A percentile compares a stretch with the other conserved stretches of the same genome.
Conservation (phyloP, 2,797 vertebrate genomes). For the Tragelaphus eurycerus region DNA sequence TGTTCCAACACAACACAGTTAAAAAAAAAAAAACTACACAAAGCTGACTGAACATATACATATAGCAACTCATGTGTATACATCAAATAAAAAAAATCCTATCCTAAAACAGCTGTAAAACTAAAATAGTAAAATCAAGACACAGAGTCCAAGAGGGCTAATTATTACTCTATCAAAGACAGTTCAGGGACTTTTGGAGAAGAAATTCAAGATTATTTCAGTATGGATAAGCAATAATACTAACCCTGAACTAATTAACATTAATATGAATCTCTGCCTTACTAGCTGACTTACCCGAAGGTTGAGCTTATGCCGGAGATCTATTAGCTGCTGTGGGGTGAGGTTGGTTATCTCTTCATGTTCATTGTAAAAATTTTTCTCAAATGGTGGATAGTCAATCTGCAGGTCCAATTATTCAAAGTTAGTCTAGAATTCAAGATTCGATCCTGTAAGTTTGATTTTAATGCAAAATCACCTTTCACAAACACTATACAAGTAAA, state of each 20-base stretch:
- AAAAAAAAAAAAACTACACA: background rate
- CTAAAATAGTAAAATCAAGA: slow-evolving; percentile 44
- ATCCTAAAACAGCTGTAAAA: slow-evolving; percentile 29
- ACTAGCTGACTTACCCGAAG: slow-evolving; percentile 88
- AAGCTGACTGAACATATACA: background rate
- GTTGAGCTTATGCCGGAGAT: slow-evolving; percentile 95
- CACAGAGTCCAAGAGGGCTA: background rate
- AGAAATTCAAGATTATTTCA: slow-evolving; percentile 7
- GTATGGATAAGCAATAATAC: background rate
- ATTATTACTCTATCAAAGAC: slow-evolving; percentile 3
- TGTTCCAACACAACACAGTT: background rate
- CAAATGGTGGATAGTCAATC: slow-evolving; percentile 98
- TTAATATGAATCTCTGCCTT: background rate
- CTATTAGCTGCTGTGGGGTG: slow-evolving; percentile 90
- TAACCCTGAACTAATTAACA: background rate
- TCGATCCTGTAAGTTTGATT: slow-evolving; percentile 58
- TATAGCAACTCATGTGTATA: background rate
- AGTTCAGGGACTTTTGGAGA: slow-evolving; percentile 25
- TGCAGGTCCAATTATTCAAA: slow-evolving; percentile 80
- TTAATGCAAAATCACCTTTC: slow-evolving; percentile 62
- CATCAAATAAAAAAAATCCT: slow-evolving; percentile 18
- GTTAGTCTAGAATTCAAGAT: slow-evolving; percentile 75
- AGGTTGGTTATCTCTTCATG: slow-evolving; percentile 95
- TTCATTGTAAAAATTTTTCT: slow-evolving; percentile 98
- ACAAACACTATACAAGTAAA: slow-evolving; percentile 62